Conservation (phyloP, 2,797 vertebrate species). For the Xiphorhynchus erythropygius region DNA sequence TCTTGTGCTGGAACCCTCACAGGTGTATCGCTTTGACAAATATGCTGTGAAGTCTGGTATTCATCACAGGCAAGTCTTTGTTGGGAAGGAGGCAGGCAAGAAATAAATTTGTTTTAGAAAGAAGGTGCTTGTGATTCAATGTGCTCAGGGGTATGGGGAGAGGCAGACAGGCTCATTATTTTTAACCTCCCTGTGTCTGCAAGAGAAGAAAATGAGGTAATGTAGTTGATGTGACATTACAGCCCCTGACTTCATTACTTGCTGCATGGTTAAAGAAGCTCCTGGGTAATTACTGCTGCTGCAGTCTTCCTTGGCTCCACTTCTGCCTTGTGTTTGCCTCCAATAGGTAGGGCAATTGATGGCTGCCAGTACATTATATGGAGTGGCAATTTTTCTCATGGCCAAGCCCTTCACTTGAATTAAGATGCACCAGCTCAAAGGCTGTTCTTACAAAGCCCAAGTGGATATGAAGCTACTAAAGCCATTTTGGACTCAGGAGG, state of each 20-base stretch:
- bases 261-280: conserved; percentile 44
- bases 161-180: conserved; percentile 70
- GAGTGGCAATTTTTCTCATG: neutral
- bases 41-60: conserved; percentile 84
- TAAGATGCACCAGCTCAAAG: neutral
- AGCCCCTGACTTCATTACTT: conserved; percentile 61
- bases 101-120: conserved; percentile 95
- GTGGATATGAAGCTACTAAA: neutral
- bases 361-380: neutral
- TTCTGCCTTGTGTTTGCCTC: neutral
- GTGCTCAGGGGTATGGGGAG: conserved; percentile 72
- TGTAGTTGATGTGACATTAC: conserved; percentile 44
- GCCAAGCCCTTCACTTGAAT: neutral
- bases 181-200: conserved; percentile 55
- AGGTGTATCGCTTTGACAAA: conserved; percentile 95
- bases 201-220: conserved; percentile 56
- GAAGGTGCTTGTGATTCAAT: conserved; percentile 79
- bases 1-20: conserved; percentile 89
- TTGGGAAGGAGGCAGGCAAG: conserved; percentile 84
- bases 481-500: neutral
- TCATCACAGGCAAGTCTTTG: conserved; percentile 84
- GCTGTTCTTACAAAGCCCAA: neutral
- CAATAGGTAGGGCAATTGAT: neutral
- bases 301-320: neutral
- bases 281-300: neutral